phyloP scores from a whole-genome alignment of 1,140 invertebrate species.

The Acromyrmex echinatior region DNA sequence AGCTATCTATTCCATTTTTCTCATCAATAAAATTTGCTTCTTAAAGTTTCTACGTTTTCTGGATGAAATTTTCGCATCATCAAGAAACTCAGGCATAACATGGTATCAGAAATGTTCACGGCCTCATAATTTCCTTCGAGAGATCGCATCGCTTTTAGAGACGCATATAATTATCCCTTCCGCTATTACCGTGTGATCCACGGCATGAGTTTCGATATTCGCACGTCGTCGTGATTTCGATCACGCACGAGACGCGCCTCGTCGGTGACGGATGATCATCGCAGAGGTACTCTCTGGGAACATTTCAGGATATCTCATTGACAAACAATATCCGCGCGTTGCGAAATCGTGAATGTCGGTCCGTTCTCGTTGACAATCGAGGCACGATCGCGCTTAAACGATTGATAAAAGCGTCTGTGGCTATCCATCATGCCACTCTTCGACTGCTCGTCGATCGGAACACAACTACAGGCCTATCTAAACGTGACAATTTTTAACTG shows the following conservation, averaged over 20 bases:
- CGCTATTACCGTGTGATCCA: constrained; percentile 63
- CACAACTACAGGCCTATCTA: constrained; percentile 24
- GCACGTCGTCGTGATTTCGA: constrained; percentile 66
- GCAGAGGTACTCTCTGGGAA: constrained; percentile 64
- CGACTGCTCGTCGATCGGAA: constrained; percentile 54
- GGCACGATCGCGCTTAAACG: constrained; percentile 78
- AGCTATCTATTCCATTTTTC: neutral
- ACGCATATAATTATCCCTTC: constrained; percentile 65
- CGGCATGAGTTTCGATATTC: constrained; percentile 39
- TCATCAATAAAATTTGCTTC: neutral
- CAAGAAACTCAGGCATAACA: neutral
- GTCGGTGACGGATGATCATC: constrained; percentile 74
- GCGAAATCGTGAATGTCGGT: constrained; percentile 68
- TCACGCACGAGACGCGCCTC: constrained; percentile 64
- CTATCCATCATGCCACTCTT: constrained; percentile 80
- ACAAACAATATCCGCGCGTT: constrained; percentile 78
- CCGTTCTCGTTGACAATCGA: constrained; percentile 77
- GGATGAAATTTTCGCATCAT: neutral
- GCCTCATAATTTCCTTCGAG: neutral
- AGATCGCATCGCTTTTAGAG: constrained; percentile 42
- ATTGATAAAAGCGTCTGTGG: constrained; percentile 80
- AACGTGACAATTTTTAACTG: constrained; percentile 41
- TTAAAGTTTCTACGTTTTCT: neutral
- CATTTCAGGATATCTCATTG: constrained; percentile 72
- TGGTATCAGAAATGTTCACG: constrained; percentile 12